A percentile compares a stretch with the other conserved stretches of the same genome.
These are phyloP conservation scores for Sinocyclocheilus rhinocerous DNA, from an alignment of 2,113 vertebrate genomes.

Conservation along the genomic window DNA sequence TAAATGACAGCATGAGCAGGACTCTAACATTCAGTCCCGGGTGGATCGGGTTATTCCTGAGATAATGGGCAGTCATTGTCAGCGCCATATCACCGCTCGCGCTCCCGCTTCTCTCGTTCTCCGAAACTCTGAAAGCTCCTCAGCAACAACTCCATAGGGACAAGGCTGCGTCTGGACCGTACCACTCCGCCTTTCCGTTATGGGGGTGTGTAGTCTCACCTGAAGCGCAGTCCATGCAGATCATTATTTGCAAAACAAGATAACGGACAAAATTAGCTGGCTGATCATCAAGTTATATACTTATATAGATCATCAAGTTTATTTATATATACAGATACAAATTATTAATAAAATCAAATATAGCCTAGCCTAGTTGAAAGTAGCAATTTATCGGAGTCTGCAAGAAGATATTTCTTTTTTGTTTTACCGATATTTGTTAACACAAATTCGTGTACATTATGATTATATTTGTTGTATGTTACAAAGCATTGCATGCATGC, in stretches of 20 bases:
- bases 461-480: not conserved
- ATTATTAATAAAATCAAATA: not conserved
- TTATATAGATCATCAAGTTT: not conserved
- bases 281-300: not conserved
- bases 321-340: too few relatives aligned
- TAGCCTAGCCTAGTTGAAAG: not conserved
- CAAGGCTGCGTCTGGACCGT: slow-evolving; percentile 71
- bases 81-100: slow-evolving; percentile 58
- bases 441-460: not conserved
- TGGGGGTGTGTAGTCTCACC: slow-evolving; percentile 56
- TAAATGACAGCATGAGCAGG: slow-evolving; percentile 63
- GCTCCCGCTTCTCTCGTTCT: slow-evolving; percentile 50
- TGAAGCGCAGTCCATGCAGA: slow-evolving; percentile 31
- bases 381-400: not conserved
- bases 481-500: not conserved
- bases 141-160: slow-evolving; percentile 77
- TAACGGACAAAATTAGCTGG: not conserved
- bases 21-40: slow-evolving; percentile 52
- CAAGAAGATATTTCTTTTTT: not conserved
- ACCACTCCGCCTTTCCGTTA: slow-evolving; percentile 64
- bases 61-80: slow-evolving; percentile 62
- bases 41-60: slow-evolving; percentile 61
- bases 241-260: not conserved
- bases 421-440: not conserved
- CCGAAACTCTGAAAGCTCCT: slow-evolving; percentile 72